These are phyloP conservation scores for Crypturellus tataupa DNA, from an alignment of 2,797 vertebrate genomes.

Conservation along the genomic window DNA sequence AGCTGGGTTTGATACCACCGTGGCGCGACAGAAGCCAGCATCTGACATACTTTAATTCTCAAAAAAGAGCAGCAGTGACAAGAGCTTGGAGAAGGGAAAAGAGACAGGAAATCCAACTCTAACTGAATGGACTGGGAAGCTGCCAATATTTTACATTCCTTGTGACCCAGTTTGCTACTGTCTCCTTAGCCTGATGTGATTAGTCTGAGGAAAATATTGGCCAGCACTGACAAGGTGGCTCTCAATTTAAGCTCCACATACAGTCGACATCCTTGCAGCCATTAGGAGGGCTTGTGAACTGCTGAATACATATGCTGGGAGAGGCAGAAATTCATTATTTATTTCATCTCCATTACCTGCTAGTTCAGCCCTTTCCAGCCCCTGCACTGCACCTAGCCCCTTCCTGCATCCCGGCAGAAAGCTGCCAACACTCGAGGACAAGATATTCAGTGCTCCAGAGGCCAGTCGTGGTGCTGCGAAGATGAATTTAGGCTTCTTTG, in stretches of 20 bases:
- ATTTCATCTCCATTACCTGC: not conserved
- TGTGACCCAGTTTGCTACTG: not conserved
- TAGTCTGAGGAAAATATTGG: not conserved
- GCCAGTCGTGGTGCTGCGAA: not conserved
- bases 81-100: not conserved
- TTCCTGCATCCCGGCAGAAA: not conserved
- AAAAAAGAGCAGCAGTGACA: not conserved
- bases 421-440: no score
- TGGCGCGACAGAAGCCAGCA: not conserved
- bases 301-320: fast-evolving
- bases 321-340: not conserved
- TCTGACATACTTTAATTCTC: not conserved
- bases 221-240: not conserved
- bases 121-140: not conserved
- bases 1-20: not conserved
- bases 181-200: conserved; percentile 1
- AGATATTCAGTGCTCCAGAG: not conserved
- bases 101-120: not conserved
- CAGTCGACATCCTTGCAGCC: not conserved
- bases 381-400: no score
- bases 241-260: not conserved
- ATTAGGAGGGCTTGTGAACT: not conserved
- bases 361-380: not conserved
- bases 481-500: not conserved
- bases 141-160: conserved; percentile 36